A percentile compares a stretch with the other conserved stretches of the same genome.
These are phyloP conservation scores for Coluber constrictor DNA, from an alignment of 2,797 vertebrate species.

Conservation along the genomic window DNA sequence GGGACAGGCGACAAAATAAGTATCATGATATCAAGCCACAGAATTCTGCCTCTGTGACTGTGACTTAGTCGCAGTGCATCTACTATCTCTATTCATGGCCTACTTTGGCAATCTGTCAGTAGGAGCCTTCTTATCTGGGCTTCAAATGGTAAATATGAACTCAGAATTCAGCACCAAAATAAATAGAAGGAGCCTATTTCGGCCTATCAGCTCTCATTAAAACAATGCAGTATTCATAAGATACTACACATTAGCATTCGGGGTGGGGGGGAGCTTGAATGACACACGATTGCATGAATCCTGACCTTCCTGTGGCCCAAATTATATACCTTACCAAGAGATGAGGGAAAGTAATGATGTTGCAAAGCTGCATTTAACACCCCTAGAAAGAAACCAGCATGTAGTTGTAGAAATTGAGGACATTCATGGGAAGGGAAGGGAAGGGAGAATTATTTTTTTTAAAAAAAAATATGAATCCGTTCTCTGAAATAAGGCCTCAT, in stretches of 20 bases:
- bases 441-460: background rate
- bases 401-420: background rate
- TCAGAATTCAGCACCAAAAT: background rate
- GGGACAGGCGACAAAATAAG: background rate
- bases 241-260: background rate
- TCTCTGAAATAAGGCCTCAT: slow-evolving; percentile 7
- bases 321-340: slow-evolving; percentile 23
- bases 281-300: slow-evolving; percentile 27
- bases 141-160: background rate
- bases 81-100: background rate
- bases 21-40: background rate
- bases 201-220: slow-evolving; percentile 42
- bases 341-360: slow-evolving; percentile 40
- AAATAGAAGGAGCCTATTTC: slow-evolving; percentile 27
- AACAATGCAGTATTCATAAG: slow-evolving; percentile 27
- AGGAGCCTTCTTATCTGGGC: background rate
- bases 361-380: slow-evolving; percentile 39
- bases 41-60: background rate
- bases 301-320: slow-evolving; percentile 26
- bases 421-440: slow-evolving; percentile 3
- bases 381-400: slow-evolving; percentile 20
- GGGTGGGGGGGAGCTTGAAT: background rate
- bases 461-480: background rate
- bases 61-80: background rate
- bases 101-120: background rate